phyloP scores from a whole-genome alignment of 2,113 vertebrate genomes.

The Pongo pygmaeus region DNA sequence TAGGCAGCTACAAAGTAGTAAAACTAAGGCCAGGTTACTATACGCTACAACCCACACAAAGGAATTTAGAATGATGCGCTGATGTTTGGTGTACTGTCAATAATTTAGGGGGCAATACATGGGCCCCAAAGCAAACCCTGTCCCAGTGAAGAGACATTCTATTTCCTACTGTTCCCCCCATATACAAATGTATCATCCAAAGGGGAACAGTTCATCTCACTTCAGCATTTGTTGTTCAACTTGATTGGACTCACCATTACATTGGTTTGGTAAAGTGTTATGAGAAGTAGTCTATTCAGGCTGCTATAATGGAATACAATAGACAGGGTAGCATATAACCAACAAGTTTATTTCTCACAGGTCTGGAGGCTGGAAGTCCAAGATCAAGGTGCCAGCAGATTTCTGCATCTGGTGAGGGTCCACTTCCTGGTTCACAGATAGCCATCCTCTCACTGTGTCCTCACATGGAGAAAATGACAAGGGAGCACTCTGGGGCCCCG shows the following conservation, averaged over 20 bases:
- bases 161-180: background rate
- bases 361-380: too few relatives aligned
- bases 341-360: too few relatives aligned
- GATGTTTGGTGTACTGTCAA: background rate
- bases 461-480: background rate
- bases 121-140: background rate
- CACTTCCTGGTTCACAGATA: too few relatives aligned
- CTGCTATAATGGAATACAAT: background rate
- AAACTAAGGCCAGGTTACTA: background rate
- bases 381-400: too few relatives aligned
- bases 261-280: too few relatives aligned
- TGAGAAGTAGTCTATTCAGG: background rate
- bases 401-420: too few relatives aligned
- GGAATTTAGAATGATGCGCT: background rate
- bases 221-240: background rate
- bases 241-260: too few relatives aligned
- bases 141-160: background rate
- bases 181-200: background rate
- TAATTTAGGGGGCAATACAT: background rate
- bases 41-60: background rate
- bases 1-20: background rate
- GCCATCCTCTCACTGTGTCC: too few relatives aligned
- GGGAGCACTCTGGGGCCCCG: background rate
- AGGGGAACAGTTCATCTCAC: background rate
- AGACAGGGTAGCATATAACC: background rate